Evolutionary conservation across 2,888 invertebrate species (phyloP).

Genomic region (Pherbina coryleti): DNA sequence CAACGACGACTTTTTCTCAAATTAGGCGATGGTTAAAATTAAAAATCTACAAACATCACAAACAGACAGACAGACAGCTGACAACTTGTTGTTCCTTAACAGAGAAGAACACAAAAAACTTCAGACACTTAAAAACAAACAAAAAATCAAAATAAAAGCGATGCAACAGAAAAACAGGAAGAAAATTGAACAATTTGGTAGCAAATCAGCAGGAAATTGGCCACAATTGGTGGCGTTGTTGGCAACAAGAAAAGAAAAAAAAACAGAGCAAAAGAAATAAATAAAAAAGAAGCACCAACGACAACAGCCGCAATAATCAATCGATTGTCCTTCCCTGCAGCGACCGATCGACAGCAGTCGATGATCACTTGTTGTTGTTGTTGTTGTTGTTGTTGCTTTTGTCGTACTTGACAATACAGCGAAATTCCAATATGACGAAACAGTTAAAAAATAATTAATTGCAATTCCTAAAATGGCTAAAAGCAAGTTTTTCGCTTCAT

Average conservation of each 20-base stretch:
- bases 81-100: neutral
- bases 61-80: neutral
- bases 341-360: neutral
- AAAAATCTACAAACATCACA: constrained; percentile 20
- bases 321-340: constrained; percentile 56
- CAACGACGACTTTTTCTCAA: constrained; percentile 23
- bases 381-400: neutral
- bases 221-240: constrained; percentile 60
- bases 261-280: neutral
- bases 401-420: neutral
- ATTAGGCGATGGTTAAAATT: constrained; percentile 29
- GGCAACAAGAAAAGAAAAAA: neutral
- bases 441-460: constrained; percentile 71
- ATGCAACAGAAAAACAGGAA: constrained; percentile 9
- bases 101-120: neutral
- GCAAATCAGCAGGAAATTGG: constrained; percentile 68
- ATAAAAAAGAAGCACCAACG: neutral
- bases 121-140: neutral
- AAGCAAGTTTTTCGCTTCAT: constrained; percentile 52
- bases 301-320: constrained; percentile 61
- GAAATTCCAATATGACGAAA: constrained; percentile 67
- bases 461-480: constrained; percentile 69
- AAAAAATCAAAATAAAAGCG: neutral
- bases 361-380: neutral
- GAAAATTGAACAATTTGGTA: constrained; percentile 56